Base-by-base conservation (phyloP, 1,140 invertebrate genomes). In the Campodea augens region DNA sequence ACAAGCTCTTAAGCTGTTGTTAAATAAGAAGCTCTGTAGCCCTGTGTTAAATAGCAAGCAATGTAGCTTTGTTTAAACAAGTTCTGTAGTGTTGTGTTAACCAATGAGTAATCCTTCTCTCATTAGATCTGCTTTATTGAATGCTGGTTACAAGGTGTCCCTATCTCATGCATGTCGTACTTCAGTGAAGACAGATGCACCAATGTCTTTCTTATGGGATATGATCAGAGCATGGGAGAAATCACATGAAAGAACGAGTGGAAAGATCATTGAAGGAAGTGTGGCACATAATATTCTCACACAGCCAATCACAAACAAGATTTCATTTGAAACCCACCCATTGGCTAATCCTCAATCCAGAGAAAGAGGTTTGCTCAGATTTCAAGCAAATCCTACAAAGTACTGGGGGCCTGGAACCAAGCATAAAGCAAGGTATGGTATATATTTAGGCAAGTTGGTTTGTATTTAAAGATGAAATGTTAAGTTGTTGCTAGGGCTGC, bases 111-210 rank as follows among this genome's bases (percentile, higher is more conserved):
- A n/a, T n/a, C 41, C 51, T 53, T 49, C 55, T 51, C 52, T 48
- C 49, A 72, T 65, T 54, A 84, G 91, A 52, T 98, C 95, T 2
- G 93, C 92, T 0, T 60, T 99, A 39, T 57, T 98, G 19, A 88
- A 97, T 69, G 85, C 83, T 10, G 92, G 92, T 1, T 96, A 88
- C 63, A 65, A 72, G 52, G 90, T 97, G 3, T 97, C 92, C 0
- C 75, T 77, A 49, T 93, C 92, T 0, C 96, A 99, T 65, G 80
- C 84, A 41, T 72, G 72, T 41, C 82, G 78, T 54, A 74, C 77
- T 48, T 91, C 89, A 0, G 67, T 98, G 2, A 99, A 99, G 67
- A 98, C 95, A 0, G 68, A 91, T 63, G 93, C 95, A 0, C 89
- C 96, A 0, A 62, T 73, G 27, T 58, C 68, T 3, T 67, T 95